phyloP scores from a whole-genome alignment of 2,888 invertebrate genomes.

The Hydriomena furcata region DNA sequence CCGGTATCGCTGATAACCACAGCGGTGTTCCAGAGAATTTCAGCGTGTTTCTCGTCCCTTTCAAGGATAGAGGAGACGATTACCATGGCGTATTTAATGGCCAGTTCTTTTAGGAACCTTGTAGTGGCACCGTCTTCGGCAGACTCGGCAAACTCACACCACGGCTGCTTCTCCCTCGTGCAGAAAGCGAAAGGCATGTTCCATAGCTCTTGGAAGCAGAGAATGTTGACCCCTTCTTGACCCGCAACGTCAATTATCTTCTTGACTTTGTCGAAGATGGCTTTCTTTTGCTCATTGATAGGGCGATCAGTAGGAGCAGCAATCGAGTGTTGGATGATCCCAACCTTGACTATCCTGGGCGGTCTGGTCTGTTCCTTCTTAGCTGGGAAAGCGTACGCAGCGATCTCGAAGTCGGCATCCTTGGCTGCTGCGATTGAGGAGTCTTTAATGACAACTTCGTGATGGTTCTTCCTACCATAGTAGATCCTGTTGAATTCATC shows the following conservation, averaged over 20 bases:
- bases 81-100: constrained; percentile 94
- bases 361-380: constrained; percentile 82
- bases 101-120: constrained; percentile 90
- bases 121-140: constrained; percentile 95
- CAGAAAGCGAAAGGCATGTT: constrained; percentile 99
- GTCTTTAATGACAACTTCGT: constrained; percentile 67
- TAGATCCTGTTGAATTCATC: constrained; percentile 77
- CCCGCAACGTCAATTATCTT: constrained; percentile 93
- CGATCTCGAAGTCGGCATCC: constrained; percentile 80
- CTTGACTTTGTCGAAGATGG: constrained; percentile 90
- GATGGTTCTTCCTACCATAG: constrained; percentile 67
- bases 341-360: constrained; percentile 91
- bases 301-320: constrained; percentile 90
- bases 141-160: constrained; percentile 98
- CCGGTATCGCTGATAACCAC: constrained; percentile 96
- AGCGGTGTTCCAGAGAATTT: constrained; percentile 97
- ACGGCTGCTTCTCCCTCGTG: constrained; percentile 97
- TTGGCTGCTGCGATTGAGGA: constrained; percentile 81
- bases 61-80: constrained; percentile 98
- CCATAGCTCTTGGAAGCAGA: constrained; percentile 99
- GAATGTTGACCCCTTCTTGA: constrained; percentile 91
- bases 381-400: constrained; percentile 74
- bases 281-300: constrained; percentile 90
- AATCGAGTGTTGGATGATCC: constrained; percentile 94
- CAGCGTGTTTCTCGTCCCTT: constrained; percentile 93